Percentiles rank a stretch among this genome's conserved stretches.
Evolutionary conservation across 2,888 invertebrate genomes (phyloP).

Genomic region (Drosophila gaucha): DNA sequence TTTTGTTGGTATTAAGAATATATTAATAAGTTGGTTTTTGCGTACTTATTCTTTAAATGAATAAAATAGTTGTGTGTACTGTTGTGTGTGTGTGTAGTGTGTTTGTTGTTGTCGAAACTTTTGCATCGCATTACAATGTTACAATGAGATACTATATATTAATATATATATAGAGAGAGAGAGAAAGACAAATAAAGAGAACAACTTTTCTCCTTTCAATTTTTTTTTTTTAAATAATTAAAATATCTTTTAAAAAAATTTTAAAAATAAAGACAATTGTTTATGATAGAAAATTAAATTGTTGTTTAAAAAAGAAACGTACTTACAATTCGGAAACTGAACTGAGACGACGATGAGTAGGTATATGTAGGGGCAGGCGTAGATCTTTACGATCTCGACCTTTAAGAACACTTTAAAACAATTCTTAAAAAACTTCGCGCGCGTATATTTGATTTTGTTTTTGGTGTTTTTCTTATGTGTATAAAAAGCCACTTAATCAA

Average conservation of each 20-base stretch:
- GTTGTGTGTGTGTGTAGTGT: slow-evolving; percentile 31
- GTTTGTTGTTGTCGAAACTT: slow-evolving; percentile 55
- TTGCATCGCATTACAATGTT: slow-evolving; percentile 82
- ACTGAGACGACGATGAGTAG: slow-evolving; percentile 71
- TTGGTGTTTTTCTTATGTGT: slow-evolving; percentile 1
- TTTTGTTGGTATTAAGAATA: slow-evolving; percentile 54
- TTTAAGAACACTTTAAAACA: slow-evolving; percentile 42
- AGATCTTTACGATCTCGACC: slow-evolving; percentile 53
- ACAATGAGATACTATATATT: slow-evolving; percentile 51
- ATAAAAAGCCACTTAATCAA: slow-evolving; percentile 50
- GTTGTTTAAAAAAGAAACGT: slow-evolving; percentile 74
- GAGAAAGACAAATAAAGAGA: slow-evolving; percentile 47
- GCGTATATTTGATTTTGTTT: slow-evolving; percentile 11
- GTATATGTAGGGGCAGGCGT: slow-evolving; percentile 26
- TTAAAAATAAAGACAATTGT: slow-evolving; percentile 35
- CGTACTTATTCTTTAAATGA: slow-evolving; percentile 67
- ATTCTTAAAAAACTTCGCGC: slow-evolving; percentile 24
- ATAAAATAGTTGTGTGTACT: slow-evolving; percentile 49
- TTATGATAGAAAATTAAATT: slow-evolving; percentile 61
- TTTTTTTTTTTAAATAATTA: slow-evolving; percentile 26
- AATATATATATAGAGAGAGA: slow-evolving; percentile 23
- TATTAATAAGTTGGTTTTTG: slow-evolving; percentile 68
- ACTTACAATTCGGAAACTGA: slow-evolving; percentile 83
- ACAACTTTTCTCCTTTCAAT: slow-evolving; percentile 46
- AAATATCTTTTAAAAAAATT: slow-evolving; percentile 36